phyloP scores from a whole-genome alignment of 2,888 invertebrate species.

The Drosophila neotestacea region DNA sequence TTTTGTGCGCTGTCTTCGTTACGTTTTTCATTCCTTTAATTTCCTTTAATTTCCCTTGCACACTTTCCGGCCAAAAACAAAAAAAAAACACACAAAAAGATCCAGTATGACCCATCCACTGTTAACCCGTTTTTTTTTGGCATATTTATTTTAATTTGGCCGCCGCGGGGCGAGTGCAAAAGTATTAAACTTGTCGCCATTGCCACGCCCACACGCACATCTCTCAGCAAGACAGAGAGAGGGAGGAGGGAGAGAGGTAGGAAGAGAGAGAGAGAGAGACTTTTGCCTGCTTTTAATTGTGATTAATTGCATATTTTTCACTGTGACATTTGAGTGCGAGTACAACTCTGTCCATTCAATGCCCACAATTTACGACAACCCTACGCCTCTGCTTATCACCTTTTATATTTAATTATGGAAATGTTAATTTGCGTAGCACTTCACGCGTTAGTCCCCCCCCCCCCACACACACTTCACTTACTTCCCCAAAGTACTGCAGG shows the following conservation, averaged over 20 bases:
- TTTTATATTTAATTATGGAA: conserved; percentile 73
- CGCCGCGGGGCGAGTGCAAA: conserved; percentile 31
- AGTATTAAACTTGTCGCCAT: conserved; percentile 67
- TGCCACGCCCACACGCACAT: conserved; percentile 26
- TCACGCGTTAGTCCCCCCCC: conserved; percentile 43
- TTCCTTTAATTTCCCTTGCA: conserved; percentile 58
- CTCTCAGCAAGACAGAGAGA: neutral
- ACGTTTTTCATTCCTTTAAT: conserved; percentile 51
- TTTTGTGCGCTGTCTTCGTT: conserved; percentile 32
- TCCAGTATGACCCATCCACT: neutral
- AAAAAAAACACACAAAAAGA: no score
- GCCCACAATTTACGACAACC: conserved; percentile 2
- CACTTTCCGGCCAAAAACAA: conserved; percentile 10
- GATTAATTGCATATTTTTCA: conserved; percentile 60
- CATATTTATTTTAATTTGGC: conserved; percentile 66
- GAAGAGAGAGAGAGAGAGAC: neutral
- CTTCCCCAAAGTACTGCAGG: no score
- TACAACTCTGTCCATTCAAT: conserved; percentile 4
- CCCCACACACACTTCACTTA: neutral
- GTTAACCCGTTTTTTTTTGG: conserved; percentile 45
- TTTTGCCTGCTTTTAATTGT: conserved; percentile 58
- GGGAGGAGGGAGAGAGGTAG: neutral
- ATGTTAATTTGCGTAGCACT: conserved; percentile 78
- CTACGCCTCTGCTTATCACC: conserved; percentile 39
- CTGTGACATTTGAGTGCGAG: conserved; percentile 11